These are phyloP conservation scores for Drosophila lutescens DNA, from an alignment of 2,888 invertebrate species.

Conservation along the genomic window DNA sequence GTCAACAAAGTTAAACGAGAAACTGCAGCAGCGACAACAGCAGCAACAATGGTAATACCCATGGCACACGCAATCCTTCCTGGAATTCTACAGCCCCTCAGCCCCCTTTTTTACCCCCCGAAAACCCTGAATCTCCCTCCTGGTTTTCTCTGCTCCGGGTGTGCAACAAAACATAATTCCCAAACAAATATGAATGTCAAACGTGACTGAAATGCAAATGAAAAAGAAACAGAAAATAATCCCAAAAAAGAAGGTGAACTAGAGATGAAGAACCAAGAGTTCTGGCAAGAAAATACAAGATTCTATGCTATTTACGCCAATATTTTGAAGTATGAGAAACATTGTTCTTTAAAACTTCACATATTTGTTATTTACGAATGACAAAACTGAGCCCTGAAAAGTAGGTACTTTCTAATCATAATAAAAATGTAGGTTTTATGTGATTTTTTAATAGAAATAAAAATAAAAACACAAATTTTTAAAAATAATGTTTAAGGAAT, in stretches of 20 bases:
- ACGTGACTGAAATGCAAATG: constrained; percentile 78
- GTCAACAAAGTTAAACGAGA: constrained; percentile 75
- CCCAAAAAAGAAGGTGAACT: constrained; percentile 1
- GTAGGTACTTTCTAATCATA: too few species aligned
- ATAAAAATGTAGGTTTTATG: too few species aligned
- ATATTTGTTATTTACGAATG: neutral
- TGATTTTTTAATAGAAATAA: too few species aligned
- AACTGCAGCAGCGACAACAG: constrained; percentile 50
- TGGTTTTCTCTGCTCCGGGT: constrained; percentile 11
- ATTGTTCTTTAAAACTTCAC: too few species aligned
- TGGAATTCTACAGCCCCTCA: constrained; percentile 7
- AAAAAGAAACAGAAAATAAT: constrained; percentile 24
- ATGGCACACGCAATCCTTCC: constrained; percentile 57
- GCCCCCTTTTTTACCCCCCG: neutral
- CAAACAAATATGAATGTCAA: constrained; percentile 76
- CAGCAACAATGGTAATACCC: constrained; percentile 58
- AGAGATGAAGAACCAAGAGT: neutral
- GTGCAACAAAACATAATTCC: constrained; percentile 52
- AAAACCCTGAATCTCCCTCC: neutral
- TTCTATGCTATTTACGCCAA: neutral
- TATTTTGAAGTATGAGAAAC: neutral
- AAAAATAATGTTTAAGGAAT: too few species aligned
- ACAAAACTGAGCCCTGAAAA: too few species aligned
- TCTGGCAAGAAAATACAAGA: neutral
- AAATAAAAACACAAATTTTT: too few species aligned